Percentiles rank a stretch among this genome's conserved stretches.
These are phyloP conservation scores for Misgurnus mizolepis DNA, from an alignment of 2,113 vertebrate species.

Conservation along the genomic window DNA sequence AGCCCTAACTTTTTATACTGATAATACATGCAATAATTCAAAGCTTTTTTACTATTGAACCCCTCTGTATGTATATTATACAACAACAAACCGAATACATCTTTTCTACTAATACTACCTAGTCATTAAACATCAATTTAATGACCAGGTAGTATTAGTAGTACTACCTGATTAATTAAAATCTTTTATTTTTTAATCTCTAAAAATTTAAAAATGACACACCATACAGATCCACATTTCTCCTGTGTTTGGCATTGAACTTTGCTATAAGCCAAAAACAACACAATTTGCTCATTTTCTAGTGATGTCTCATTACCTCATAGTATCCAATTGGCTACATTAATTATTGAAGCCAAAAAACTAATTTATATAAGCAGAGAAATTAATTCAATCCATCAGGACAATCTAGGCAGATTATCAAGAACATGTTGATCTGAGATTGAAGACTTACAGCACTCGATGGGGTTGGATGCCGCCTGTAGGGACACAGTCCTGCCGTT, in stretches of 20 bases:
- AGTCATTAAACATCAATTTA: not conserved
- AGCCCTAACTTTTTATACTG: no score
- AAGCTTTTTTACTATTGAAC: no score
- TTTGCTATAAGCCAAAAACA: slow-evolving; percentile 11
- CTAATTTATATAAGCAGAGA: slow-evolving; percentile 36
- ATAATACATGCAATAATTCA: no score
- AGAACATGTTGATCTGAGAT: not conserved
- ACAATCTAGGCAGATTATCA: not conserved
- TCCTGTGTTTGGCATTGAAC: slow-evolving; percentile 14
- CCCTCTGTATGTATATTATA: no score
- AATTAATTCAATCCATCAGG: slow-evolving; percentile 41
- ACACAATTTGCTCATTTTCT: slow-evolving; percentile 60
- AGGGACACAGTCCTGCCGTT: slow-evolving; percentile 81
- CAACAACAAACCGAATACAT: no score
- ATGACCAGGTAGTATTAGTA: no score
- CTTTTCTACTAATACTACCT: not conserved
- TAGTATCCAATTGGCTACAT: slow-evolving; percentile 61
- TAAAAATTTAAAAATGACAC: slow-evolving; percentile 28
- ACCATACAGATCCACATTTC: slow-evolving; percentile 4
- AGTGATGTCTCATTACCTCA: slow-evolving; percentile 69
- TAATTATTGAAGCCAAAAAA: slow-evolving; percentile 55
- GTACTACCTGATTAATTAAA: not conserved
- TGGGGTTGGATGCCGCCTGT: slow-evolving; percentile 85
- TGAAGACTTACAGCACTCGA: slow-evolving; percentile 85
- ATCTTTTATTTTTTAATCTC: not conserved